phyloP scores from a whole-genome alignment of 2,113 vertebrate species.

The Ginglymostoma cirratum region DNA sequence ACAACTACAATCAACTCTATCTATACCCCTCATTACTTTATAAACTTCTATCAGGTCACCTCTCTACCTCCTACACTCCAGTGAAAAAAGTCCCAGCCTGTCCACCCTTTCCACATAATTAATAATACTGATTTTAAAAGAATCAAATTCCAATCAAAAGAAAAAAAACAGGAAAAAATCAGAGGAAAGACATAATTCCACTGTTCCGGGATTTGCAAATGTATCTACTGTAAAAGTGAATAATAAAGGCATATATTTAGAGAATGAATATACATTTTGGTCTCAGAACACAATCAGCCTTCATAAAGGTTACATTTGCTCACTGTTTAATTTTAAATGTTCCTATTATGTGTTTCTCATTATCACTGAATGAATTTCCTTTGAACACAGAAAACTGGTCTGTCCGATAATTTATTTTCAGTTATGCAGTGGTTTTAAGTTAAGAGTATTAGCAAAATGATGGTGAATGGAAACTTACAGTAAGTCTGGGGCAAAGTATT shows the following conservation, averaged over 20 bases:
- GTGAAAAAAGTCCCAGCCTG: too few species aligned
- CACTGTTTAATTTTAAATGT: not conserved
- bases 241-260: not conserved
- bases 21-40: too few species aligned
- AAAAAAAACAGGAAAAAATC: not conserved
- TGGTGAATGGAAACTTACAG: not conserved
- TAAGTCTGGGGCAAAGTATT: not conserved
- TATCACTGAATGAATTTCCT: slow-evolving; percentile 6
- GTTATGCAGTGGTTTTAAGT: not conserved
- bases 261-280: not conserved
- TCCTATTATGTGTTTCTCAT: not conserved
- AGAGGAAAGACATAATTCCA: not conserved
- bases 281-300: not conserved
- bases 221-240: not conserved
- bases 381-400: not conserved
- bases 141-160: not conserved
- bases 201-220: not conserved
- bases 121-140: slow-evolving; percentile 1
- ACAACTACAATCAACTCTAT: too few species aligned
- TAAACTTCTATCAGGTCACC: too few species aligned
- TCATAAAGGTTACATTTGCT: not conserved
- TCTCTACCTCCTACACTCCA: too few species aligned
- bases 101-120: not conserved
- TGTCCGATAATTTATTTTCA: not conserved
- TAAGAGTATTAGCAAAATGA: not conserved